These are phyloP conservation scores for Lasioglossum oenotherae DNA, from an alignment of 2,888 invertebrate genomes.

Conservation along the genomic window DNA sequence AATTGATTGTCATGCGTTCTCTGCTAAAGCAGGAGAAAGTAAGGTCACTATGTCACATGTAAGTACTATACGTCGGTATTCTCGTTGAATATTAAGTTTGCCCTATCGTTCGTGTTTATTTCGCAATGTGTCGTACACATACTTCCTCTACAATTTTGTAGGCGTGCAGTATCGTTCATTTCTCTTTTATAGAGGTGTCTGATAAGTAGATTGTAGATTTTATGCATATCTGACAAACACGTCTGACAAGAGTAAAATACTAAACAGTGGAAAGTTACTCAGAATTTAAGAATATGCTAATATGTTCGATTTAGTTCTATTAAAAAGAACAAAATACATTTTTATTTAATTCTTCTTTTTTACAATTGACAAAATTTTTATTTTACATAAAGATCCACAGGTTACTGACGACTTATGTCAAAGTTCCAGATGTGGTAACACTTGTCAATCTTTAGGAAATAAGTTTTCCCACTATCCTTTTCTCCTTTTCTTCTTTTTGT, in stretches of 20 bases:
- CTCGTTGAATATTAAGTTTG: constrained; percentile 23
- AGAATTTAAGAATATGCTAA: neutral
- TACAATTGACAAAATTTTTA: neutral
- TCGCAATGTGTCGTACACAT: neutral
- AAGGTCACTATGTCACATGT: constrained; percentile 54
- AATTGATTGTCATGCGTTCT: constrained; percentile 54
- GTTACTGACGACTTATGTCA: too few species aligned
- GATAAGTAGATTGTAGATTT: neutral
- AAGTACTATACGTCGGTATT: constrained; percentile 10
- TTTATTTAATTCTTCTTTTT: neutral
- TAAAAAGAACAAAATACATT: too few species aligned
- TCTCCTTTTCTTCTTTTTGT: too few species aligned
- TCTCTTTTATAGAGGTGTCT: neutral
- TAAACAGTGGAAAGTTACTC: neutral
- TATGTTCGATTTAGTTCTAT: neutral
- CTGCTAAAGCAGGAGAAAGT: constrained; percentile 70
- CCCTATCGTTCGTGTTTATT: neutral
- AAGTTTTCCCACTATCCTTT: too few species aligned
- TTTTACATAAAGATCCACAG: too few species aligned
- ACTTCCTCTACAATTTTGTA: neutral
- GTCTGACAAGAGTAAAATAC: neutral
- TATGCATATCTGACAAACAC: neutral
- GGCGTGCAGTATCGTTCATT: neutral
- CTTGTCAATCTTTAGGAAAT: too few species aligned
- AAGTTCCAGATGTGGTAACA: too few species aligned